Base-by-base conservation (phyloP, 2,888 invertebrate genomes). In the Apamea sordens region DNA sequence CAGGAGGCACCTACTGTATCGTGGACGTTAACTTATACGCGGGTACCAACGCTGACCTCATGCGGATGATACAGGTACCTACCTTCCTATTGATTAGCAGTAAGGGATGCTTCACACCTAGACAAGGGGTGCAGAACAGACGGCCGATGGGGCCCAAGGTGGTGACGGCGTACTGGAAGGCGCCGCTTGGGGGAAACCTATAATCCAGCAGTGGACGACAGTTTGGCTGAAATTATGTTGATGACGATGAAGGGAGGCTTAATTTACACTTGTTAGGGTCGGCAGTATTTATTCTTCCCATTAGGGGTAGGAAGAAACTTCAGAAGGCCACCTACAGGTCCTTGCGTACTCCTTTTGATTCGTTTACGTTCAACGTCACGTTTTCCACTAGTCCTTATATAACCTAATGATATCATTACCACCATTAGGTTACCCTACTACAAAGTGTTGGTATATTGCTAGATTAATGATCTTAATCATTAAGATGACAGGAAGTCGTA, bases 1-100 rank as follows among this genome's bases (percentile, higher is more conserved):
- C 91, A 0, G 93, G 90, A 0, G 95, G 93, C 0, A 89, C 87
- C 0, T 97, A 95, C 90, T 97, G 96, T 85, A 61, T 96, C 18
- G 88, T 93, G 2, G 95, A 95, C 79, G 91, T 93, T 4, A 90
- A 93, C 2, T 91, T 96, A 15, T 88, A 86, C 68, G 84, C 92
- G 0, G 89, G 89, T 0, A 79, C 47, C 1, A 83, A 88, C 4
- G 91, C 93, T 0, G 89, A 92, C 0, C 94, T 96, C 4, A 94
- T 96, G 94, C 77, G 79, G 0, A 92, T 94, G 84, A 94, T 96
- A 89, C 89, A 93, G 89, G 96, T 77, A 76, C 18, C 21, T 47
- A 21, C 18, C 21, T 32, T 15, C 8, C 32, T 69, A 47, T 47
- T 47, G 15, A 21, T 28, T 21, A 68, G 47, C 47, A 21, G 47